Conservation (phyloP, 2,888 invertebrate genomes). For the Acanthococcus lagerstroemiae region DNA sequence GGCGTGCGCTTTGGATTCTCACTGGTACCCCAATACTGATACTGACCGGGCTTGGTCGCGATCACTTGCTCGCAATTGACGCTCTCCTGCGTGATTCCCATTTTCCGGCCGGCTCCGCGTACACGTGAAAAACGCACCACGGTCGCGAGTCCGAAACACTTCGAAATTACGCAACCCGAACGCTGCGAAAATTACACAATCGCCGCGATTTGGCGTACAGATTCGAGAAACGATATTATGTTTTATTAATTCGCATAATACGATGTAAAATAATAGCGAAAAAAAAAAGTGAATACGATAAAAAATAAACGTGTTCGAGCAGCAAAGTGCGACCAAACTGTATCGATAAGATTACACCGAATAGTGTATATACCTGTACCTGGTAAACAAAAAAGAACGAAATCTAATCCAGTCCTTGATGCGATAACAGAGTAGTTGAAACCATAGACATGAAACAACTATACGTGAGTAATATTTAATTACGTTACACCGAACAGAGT, state of each 20-base stretch:
- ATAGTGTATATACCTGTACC: not conserved
- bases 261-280: too few relatives aligned
- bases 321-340: too few relatives aligned
- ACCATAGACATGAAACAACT: not conserved
- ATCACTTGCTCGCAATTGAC: not conserved
- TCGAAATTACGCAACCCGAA: not conserved
- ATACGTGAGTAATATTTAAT: conserved; percentile 1
- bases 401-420: conserved; percentile 5
- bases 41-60: not conserved
- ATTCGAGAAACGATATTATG: too few relatives aligned
- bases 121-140: not conserved
- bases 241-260: too few relatives aligned
- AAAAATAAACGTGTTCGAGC: too few relatives aligned
- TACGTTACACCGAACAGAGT: not conserved
- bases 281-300: too few relatives aligned
- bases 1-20: conserved; percentile 8
- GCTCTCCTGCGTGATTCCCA: not conserved
- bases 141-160: not conserved
- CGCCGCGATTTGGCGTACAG: too few relatives aligned
- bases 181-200: too few relatives aligned
- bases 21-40: conserved; percentile 12
- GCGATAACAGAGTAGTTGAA: conserved; percentile 7
- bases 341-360: not conserved
- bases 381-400: not conserved
- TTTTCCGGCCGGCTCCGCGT: not conserved